These are phyloP conservation scores for Rambutsinella grinnellia DNA, from an alignment of 2,888 invertebrate species.

Conservation along the genomic window DNA sequence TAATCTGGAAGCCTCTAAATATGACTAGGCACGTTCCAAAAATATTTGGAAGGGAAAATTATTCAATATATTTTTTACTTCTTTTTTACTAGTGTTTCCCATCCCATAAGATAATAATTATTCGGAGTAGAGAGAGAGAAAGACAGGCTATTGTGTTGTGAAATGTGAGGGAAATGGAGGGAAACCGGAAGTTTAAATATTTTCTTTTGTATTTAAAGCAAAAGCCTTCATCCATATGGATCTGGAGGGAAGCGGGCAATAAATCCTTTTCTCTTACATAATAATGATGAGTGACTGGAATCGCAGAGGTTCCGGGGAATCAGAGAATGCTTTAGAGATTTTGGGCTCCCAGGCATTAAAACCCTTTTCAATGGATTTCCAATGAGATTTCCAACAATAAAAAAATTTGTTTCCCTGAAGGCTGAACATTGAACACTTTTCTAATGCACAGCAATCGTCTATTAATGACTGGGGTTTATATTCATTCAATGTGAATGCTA, in stretches of 20 bases:
- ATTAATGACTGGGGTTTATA: no score
- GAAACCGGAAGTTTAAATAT: slow-evolving; percentile 45
- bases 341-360: background rate
- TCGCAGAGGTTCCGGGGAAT: background rate
- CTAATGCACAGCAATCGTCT: no score
- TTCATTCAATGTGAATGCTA: no score
- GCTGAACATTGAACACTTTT: no score
- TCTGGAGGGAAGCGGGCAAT: background rate
- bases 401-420: no score
- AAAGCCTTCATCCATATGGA: background rate
- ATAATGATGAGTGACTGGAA: background rate
- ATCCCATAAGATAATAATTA: background rate
- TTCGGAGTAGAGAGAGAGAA: no score
- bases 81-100: background rate
- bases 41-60: background rate
- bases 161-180: no score
- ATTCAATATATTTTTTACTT: background rate
- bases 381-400: background rate
- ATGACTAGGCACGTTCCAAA: background rate
- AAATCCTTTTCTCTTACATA: background rate
- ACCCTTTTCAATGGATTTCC: background rate
- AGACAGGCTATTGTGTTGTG: no score
- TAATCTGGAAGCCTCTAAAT: background rate
- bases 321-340: background rate
- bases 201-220: slow-evolving; percentile 5